These are phyloP conservation scores for Nibea albiflora DNA, from an alignment of 2,113 vertebrate genomes.

Conservation along the genomic window DNA sequence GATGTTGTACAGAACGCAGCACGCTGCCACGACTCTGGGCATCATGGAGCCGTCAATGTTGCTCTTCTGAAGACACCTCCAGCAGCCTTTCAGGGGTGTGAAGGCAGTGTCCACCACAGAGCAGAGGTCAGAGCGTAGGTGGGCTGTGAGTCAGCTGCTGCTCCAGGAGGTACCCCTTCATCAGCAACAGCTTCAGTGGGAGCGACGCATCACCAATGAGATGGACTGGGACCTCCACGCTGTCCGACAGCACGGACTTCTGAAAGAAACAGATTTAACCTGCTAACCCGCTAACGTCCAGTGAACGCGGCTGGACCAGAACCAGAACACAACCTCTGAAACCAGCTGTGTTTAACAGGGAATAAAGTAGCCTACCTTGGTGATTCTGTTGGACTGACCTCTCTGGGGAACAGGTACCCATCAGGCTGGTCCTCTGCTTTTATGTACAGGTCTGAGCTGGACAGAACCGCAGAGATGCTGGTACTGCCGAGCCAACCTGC, in stretches of 20 bases:
- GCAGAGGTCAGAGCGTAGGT: neutral
- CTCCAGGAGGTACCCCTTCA: too few relatives aligned
- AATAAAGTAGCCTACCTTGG: too few relatives aligned
- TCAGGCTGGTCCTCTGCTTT: conserved; percentile 55
- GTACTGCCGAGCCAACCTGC: conserved; percentile 63
- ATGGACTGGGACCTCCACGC: too few relatives aligned
- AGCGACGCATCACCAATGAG: too few relatives aligned
- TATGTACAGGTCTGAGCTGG: conserved; percentile 60
- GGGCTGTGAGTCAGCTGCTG: too few relatives aligned
- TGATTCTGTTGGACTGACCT: conserved; percentile 26
- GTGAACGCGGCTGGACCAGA: too few relatives aligned
- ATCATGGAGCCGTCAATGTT: conserved; percentile 51
- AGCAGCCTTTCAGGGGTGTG: conserved; percentile 44
- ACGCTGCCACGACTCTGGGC: conserved; percentile 32
- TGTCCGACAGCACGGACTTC: conserved; percentile 37
- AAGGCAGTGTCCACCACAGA: conserved; percentile 43
- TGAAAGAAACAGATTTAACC: conserved; percentile 25
- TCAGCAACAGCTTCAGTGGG: too few relatives aligned
- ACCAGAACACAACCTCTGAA: too few relatives aligned
- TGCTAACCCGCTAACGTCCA: too few relatives aligned
- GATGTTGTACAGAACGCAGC: conserved; percentile 64
- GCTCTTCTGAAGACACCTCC: conserved; percentile 59
- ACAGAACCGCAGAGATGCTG: conserved; percentile 42
- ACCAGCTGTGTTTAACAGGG: too few relatives aligned
- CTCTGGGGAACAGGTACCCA: conserved; percentile 55